A percentile compares a stretch with the other conserved stretches of the same genome.
phyloP scores from a whole-genome alignment of 2,888 invertebrate species.

The Miltochrista miniata region DNA sequence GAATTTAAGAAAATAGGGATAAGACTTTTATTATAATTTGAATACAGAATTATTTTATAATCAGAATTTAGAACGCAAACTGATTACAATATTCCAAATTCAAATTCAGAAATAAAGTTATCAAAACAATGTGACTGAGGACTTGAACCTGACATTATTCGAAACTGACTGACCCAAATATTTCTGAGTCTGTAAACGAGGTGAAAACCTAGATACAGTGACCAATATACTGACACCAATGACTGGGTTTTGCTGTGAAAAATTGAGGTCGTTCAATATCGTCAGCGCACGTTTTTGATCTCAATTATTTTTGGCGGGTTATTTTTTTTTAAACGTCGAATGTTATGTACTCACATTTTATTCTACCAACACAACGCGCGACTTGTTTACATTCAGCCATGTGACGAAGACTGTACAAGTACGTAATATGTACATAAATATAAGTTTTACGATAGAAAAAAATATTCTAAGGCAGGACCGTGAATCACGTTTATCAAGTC shows the following conservation, averaged over 20 bases:
- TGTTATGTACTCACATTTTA: too few species aligned
- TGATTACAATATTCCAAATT: not conserved
- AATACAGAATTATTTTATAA: not conserved
- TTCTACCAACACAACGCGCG: not conserved
- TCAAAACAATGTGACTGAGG: not conserved
- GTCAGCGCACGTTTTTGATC: not conserved
- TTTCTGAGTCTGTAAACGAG: conserved; percentile 1
- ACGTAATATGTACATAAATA: not conserved
- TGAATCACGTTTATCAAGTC: conserved; percentile 33
- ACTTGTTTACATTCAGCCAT: not conserved
- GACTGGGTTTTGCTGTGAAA: too few species aligned
- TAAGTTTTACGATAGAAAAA: conserved; percentile 23
- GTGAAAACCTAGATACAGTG: conserved; percentile 10
- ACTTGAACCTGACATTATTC: not conserved
- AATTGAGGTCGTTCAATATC: conserved; percentile 3
- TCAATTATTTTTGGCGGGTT: not conserved
- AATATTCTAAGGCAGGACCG: conserved; percentile 12
- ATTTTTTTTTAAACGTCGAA: too few species aligned
- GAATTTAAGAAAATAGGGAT: too few species aligned
- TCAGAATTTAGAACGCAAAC: not conserved
- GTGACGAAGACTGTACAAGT: not conserved
- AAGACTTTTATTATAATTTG: too few species aligned
- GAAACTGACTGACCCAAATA: conserved; percentile 4
- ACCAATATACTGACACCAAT: too few species aligned
- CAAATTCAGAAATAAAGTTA: not conserved